phyloP scores from a whole-genome alignment of 2,797 vertebrate species.

The Phalloptychus januarius region DNA sequence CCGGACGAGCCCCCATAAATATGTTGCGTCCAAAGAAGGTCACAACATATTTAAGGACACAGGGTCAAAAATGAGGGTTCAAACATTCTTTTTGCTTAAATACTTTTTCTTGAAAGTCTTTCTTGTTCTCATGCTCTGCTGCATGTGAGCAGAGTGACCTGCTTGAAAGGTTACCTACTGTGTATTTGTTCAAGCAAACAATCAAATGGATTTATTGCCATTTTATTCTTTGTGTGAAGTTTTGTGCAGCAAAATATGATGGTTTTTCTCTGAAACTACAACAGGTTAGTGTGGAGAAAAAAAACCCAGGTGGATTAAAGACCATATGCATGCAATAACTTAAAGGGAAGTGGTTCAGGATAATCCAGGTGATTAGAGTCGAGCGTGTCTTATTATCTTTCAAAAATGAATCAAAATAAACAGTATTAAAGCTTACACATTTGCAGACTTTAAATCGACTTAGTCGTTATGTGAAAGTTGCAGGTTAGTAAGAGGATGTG shows the following conservation, averaged over 20 bases:
- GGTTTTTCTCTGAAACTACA: background rate
- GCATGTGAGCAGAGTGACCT: background rate
- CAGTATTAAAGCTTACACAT: background rate
- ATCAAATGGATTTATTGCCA: background rate
- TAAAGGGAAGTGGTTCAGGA: background rate
- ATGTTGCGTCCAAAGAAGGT: no score
- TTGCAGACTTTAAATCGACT: background rate
- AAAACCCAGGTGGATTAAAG: background rate
- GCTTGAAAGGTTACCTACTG: background rate
- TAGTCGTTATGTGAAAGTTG: background rate
- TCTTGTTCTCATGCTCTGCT: no score
- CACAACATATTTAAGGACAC: no score
- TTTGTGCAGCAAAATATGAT: background rate
- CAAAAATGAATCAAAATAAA: background rate
- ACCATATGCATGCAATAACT: background rate
- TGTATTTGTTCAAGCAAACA: background rate
- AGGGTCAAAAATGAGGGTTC: no score
- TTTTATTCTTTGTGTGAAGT: background rate
- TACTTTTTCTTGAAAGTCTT: no score
- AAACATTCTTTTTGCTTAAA: no score
- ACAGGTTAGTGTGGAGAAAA: background rate
- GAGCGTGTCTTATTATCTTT: background rate
- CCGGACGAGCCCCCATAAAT: conserved; percentile 81
- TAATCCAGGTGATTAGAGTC: background rate
- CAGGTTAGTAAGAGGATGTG: background rate